phyloP scores from a whole-genome alignment of 2,888 invertebrate genomes.

The Xanthorhoe spadicearia region DNA sequence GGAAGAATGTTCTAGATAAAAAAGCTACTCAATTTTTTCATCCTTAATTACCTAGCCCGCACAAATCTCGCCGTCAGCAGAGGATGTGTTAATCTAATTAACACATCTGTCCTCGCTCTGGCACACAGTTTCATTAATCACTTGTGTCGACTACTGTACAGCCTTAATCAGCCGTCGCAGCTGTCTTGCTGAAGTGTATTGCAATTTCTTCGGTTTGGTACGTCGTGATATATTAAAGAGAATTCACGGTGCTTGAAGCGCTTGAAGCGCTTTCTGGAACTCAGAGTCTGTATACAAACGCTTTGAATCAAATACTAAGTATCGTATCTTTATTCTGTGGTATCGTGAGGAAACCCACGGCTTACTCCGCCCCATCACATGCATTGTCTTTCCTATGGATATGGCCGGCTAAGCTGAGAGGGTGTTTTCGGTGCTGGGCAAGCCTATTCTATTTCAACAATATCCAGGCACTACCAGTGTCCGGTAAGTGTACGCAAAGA shows the following conservation, averaged over 20 bases:
- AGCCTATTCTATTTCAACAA: no score
- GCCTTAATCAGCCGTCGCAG: constrained; percentile 40
- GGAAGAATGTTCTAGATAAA: no score
- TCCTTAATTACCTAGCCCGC: constrained; percentile 26
- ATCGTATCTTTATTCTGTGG: no score
- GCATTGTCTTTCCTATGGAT: no score
- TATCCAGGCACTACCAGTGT: no score
- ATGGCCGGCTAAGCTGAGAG: no score
- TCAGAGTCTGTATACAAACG: no score
- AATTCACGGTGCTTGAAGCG: neutral
- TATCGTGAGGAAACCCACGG: no score
- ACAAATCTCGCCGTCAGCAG: constrained; percentile 42
- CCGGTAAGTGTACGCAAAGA: no score
- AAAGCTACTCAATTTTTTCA: constrained; percentile 5
- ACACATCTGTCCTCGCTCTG: constrained; percentile 63
- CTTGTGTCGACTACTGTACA: constrained; percentile 51
- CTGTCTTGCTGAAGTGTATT: constrained; percentile 37
- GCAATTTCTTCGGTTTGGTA: constrained; percentile 40
- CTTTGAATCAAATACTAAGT: no score
- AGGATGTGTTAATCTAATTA: constrained; percentile 67
- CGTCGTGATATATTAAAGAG: constrained; percentile 24
- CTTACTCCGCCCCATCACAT: no score
- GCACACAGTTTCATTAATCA: constrained; percentile 68
- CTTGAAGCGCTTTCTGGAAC: constrained; percentile 7
- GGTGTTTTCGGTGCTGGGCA: no score